Base-by-base conservation (phyloP, 1,140 invertebrate species). In the Mamestra configurata region DNA sequence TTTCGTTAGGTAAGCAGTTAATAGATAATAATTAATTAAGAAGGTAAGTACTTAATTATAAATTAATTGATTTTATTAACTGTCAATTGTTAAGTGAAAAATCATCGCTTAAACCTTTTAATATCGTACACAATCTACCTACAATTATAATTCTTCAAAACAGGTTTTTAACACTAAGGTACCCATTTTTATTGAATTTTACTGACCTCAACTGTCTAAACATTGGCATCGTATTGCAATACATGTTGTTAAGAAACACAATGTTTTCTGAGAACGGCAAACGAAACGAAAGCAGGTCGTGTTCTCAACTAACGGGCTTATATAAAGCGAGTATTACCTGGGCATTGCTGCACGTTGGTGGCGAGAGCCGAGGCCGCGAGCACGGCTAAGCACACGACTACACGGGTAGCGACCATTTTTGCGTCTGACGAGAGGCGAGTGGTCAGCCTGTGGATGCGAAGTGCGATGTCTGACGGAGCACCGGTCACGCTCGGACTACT, bases 241-340 rank as follows among this genome's bases (percentile, higher is more conserved):
- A 66, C 10, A 0, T 24, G 0, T 24, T 18, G 18, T 15, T 40
- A 40, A 31, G 13, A 66, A 66, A 66, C 18, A 40, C 35, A 66
- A 64, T 64, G 18, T 20, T 66, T 40, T 66, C 61, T 66, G 61
- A 4, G 61, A 66, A 66, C 31, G 31, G 15, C 15, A 37, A 61
- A 35, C 35, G 35, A 66, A 31, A 66, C 61, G 61, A 66, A 66
- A 66, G 61, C 61, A n/a, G 61, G 61, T 66, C 61, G 31, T 40
- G 61, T 66, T 66, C 35, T 40, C 37, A 66, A 20, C n/a, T 66
- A 66, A 66, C 53, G 61, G 35, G n/a, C 61, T 66, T 66, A 66
- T 66, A 35, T 66, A 66, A 66, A 66, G 61, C 4, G 35, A 66
- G 18, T 40, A 64, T 66, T 66, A 66, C 61, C 61, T 66, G 61